Conservation (phyloP, 2,797 vertebrate genomes). For the Myioborus melanocephalus region DNA sequence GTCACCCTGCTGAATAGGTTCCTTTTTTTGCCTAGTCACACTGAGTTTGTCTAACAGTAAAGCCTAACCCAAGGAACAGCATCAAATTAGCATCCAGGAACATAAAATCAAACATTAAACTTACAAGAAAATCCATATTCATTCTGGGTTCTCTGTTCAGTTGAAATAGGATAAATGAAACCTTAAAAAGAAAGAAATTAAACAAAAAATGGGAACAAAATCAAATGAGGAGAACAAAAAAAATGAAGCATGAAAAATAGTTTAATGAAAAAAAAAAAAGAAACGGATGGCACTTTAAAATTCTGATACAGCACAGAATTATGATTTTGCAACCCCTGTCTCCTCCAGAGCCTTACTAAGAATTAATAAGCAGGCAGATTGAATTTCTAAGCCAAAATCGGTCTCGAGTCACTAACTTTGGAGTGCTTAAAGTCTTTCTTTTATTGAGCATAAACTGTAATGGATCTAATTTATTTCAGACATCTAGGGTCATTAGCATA, state of each 20-base stretch:
- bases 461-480: slow-evolving; percentile 84
- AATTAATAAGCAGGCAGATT: slow-evolving; percentile 83
- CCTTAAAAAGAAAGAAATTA: slow-evolving; percentile 87
- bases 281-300: slow-evolving; percentile 69
- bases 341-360: slow-evolving; percentile 82
- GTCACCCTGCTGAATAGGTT: slow-evolving; percentile 18
- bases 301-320: slow-evolving; percentile 70
- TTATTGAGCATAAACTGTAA: slow-evolving; percentile 83
- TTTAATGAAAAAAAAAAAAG: slow-evolving; percentile 73
- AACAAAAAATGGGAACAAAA: slow-evolving; percentile 83
- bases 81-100: slow-evolving; percentile 70
- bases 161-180: slow-evolving; percentile 98
- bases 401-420: slow-evolving; percentile 85
- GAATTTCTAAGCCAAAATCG: slow-evolving; percentile 85
- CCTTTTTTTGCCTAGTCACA: slow-evolving; percentile 23
- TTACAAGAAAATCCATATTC: slow-evolving; percentile 99
- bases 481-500: slow-evolving; percentile 82
- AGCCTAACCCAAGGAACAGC: slow-evolving; percentile 37
- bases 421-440: slow-evolving; percentile 80
- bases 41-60: slow-evolving; percentile 51
- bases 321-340: slow-evolving; percentile 80
- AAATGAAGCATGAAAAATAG: slow-evolving; percentile 81
- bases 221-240: slow-evolving; percentile 81
- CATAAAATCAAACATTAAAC: slow-evolving; percentile 83
- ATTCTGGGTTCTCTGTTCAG: slow-evolving; percentile 93